These are phyloP conservation scores for Papilio polyxenes DNA, from an alignment of 1,140 invertebrate genomes.

Conservation along the genomic window DNA sequence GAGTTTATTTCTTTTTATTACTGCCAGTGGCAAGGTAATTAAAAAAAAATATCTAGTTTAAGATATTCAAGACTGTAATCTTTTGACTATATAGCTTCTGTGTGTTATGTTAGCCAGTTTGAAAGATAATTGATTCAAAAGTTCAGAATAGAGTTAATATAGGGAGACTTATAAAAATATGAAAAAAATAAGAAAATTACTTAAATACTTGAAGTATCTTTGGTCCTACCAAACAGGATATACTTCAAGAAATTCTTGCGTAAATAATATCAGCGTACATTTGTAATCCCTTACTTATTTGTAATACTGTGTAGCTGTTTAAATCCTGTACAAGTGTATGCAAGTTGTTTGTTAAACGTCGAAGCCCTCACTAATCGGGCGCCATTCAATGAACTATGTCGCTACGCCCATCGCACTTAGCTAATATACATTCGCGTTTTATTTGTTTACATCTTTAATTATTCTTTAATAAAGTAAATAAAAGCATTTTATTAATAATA, in stretches of 20 bases:
- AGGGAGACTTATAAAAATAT: too few species aligned
- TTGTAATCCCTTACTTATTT: not conserved
- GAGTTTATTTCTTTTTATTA: not conserved
- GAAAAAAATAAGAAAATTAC: too few species aligned
- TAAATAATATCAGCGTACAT: not conserved
- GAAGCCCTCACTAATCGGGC: not conserved
- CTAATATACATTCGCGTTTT: not conserved
- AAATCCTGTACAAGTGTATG: constrained; percentile 2
- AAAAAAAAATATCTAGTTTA: not conserved
- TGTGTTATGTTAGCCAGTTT: too few species aligned
- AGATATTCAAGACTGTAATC: too few species aligned
- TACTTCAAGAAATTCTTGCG: not conserved
- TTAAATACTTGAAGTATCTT: not conserved
- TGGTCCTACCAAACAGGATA: not conserved
- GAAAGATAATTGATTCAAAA: too few species aligned
- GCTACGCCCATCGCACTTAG: not conserved
- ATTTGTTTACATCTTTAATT: constrained; percentile 1
- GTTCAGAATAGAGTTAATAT: too few species aligned
- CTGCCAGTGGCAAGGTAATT: not conserved
- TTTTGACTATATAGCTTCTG: too few species aligned
- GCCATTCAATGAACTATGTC: not conserved
- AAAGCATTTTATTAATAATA: not conserved
- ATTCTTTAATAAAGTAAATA: not conserved
- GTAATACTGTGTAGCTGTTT: not conserved
- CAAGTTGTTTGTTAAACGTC: constrained; percentile 13